phyloP scores from a whole-genome alignment of 2,113 vertebrate species.

The Amphilophus citrinellus region DNA sequence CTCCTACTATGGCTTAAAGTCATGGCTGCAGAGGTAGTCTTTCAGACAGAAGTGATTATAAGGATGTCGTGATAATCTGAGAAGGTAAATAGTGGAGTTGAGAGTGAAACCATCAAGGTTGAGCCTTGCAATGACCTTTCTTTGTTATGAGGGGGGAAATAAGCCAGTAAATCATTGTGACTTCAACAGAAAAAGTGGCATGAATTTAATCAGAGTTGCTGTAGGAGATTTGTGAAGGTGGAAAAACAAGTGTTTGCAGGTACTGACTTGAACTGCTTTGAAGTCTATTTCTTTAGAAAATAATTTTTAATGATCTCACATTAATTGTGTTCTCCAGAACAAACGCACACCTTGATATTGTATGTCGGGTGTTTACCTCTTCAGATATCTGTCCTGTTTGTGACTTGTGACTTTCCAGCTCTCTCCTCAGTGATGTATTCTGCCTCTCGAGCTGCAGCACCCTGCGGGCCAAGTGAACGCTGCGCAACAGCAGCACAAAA shows the following conservation, averaged over 20 bases:
- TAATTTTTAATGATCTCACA: not conserved
- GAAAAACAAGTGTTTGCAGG: conserved; percentile 36
- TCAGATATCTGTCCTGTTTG: conserved; percentile 86
- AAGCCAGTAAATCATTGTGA: conserved; percentile 41
- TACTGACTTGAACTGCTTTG: conserved; percentile 20
- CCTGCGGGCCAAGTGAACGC: conserved; percentile 96
- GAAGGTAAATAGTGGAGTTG: conserved; percentile 3
- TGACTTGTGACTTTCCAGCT: conserved; percentile 88
- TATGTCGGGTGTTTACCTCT: conserved; percentile 84
- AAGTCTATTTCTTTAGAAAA: not conserved
- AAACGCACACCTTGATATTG: not conserved
- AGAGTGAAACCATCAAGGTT: conserved; percentile 7
- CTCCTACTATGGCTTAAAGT: not conserved
- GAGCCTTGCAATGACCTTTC: conserved; percentile 26
- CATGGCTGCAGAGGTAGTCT: not conserved
- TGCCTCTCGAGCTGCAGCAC: conserved; percentile 95
- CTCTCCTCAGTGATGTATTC: conserved; percentile 91
- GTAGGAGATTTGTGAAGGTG: conserved; percentile 4
- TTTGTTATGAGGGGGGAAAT: conserved; percentile 16
- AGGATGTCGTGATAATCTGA: conserved; percentile 19
- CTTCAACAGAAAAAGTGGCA: conserved; percentile 22
- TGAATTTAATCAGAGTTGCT: conserved; percentile 5
- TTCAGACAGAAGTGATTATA: not conserved
- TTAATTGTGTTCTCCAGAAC: not conserved
- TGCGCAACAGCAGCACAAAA: conserved; percentile 69